Conservation (phyloP, 2,113 vertebrate genomes). For the Saccopteryx bilineata region DNA sequence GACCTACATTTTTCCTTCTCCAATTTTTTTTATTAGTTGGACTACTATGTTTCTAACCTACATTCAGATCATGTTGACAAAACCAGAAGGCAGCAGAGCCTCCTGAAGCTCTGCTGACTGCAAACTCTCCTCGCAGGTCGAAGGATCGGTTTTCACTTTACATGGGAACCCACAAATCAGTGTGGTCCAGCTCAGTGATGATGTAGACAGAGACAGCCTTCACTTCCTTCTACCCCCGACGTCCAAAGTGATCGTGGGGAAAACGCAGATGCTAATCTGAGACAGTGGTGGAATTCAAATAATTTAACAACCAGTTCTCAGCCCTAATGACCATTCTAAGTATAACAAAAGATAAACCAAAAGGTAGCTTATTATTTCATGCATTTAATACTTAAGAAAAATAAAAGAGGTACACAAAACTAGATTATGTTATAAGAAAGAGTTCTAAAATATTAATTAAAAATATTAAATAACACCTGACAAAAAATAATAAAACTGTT, state of each 20-base stretch:
- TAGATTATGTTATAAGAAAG: too few relatives aligned
- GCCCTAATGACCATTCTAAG: too few relatives aligned
- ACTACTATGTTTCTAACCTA: background rate
- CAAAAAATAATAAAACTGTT: too few relatives aligned
- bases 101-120: background rate
- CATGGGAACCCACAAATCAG: background rate
- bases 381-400: too few relatives aligned
- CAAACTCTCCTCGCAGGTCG: background rate
- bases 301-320: too few relatives aligned
- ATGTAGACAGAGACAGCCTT: background rate
- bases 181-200: background rate
- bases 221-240: background rate
- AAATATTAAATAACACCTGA: too few relatives aligned
- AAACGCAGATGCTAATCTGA: background rate
- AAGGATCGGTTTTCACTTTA: conserved; percentile 4
- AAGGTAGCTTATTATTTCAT: too few relatives aligned
- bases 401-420: too few relatives aligned
- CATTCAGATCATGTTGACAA: background rate
- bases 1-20: conserved; percentile 20
- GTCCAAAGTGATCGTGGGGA: background rate
- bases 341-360: too few relatives aligned
- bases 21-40: conserved; percentile 13
- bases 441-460: too few relatives aligned
- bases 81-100: background rate
- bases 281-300: too few relatives aligned